Evolutionary conservation across 30 jellyfish, hydroid and myxozoan genomes (phyloP), one percentile per base, ranked within the genome.

Genomic region (Aurelia sp.): DNA sequence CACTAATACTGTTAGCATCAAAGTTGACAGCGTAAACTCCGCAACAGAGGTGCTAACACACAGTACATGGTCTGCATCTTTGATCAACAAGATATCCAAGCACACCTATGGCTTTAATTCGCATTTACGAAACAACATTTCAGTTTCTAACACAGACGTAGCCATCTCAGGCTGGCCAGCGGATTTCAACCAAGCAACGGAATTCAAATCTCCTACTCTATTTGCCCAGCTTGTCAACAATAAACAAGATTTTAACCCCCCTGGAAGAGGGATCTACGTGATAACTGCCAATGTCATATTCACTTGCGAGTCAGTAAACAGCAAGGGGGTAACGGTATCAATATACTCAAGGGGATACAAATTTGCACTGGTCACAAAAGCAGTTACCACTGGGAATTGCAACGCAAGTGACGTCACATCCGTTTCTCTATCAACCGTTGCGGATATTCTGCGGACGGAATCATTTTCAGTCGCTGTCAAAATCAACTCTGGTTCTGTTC

Each of bases 201-300:
- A 84, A 51, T 84, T 84, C 93, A 84, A 84, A 50, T 84, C 93
- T 13, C 93, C 93, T 6, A 72, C 72, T 27, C 58, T 73, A 9
- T 84, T 84, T 37, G 55, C 93, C n/a, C 76, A 73, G 41, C 76
- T 84, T 11, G 93, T 84, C 13, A 84, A 84, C 73, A 51, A 66
- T 64, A 72, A 84, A 17, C 84, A 64, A 72, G 93, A 84, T 63
- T 84, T 84, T 73, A 84, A 66, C 74, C 87, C 93, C 17, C 78
- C 86, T 15, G 35, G 66, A 22, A 86, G 93, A 8, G 87, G 87
- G 4, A 63, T 84, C 11, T 84, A 53, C 59, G 52, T 84, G n/a
- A 66, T 73, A 30, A 72, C 93, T 10, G 52, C 76, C 15, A 84
- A 73, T 50, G n/a, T 84, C 21, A 48, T 21, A 62, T 9, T 84